Conservation (phyloP, 2,888 invertebrate genomes). For the Xestia rhomboidea region DNA sequence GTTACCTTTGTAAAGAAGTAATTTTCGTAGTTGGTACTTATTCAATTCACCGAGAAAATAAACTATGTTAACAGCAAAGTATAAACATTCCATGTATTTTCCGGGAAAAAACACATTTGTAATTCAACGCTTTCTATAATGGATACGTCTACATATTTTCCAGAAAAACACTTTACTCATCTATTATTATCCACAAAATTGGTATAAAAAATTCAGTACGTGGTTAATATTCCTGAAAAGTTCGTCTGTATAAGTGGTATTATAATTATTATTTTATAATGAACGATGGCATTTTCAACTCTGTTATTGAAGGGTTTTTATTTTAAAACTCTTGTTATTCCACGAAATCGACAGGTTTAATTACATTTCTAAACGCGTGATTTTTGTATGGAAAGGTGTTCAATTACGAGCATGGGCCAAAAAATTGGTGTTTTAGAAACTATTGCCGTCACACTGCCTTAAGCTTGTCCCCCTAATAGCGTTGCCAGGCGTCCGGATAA, state of each 20-base stretch:
- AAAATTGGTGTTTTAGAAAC: no score
- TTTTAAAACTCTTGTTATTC: background rate
- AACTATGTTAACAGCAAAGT: background rate
- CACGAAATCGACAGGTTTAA: background rate
- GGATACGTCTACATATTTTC: background rate
- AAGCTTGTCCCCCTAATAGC: no score
- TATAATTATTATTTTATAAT: no score
- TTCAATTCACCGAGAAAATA: background rate
- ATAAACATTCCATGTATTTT: background rate
- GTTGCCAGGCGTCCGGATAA: no score
- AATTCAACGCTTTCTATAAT: background rate
- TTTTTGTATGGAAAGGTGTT: background rate
- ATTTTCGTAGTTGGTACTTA: background rate
- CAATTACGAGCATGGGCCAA: no score
- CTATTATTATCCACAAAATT: background rate
- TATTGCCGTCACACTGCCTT: no score
- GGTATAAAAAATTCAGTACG: no score
- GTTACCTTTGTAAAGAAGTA: background rate
- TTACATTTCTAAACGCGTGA: background rate
- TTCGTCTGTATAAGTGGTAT: background rate
- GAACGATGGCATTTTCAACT: background rate
- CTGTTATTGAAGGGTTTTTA: no score
- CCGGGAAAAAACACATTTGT: background rate
- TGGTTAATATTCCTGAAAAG: background rate
- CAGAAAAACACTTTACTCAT: background rate